Evolutionary conservation across 2,113 vertebrate genomes (phyloP).

Genomic region (Scortum barcoo): DNA sequence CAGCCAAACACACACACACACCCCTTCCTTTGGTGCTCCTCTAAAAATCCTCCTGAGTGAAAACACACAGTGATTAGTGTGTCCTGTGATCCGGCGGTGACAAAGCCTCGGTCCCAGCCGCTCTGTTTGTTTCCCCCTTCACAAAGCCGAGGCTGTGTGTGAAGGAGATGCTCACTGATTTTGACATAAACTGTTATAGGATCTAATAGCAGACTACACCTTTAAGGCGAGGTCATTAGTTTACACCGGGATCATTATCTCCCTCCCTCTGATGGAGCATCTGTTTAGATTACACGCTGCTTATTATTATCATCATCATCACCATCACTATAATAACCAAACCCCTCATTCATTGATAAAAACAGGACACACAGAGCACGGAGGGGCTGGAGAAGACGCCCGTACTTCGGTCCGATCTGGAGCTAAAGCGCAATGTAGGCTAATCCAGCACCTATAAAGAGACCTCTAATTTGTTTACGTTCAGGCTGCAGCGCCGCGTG

Average conservation of each 20-base stretch:
- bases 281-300: conserved; percentile 22
- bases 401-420: background rate
- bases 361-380: background rate
- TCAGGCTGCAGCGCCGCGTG: conserved; percentile 34
- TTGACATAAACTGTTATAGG: too few species aligned
- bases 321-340: background rate
- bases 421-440: conserved; percentile 24
- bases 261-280: background rate
- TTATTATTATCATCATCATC: background rate
- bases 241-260: conserved; percentile 23
- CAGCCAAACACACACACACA: too few species aligned
- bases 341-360: conserved; percentile 17
- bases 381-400: background rate
- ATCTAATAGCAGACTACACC: too few species aligned
- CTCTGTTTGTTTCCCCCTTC: too few species aligned
- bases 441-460: conserved; percentile 48
- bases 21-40: too few species aligned
- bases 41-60: too few species aligned
- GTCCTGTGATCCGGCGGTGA: too few species aligned
- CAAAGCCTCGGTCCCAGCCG: too few species aligned
- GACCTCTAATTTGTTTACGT: conserved; percentile 76
- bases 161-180: too few species aligned
- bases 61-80: too few species aligned
- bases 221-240: conserved; percentile 11
- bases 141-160: too few species aligned